Conservation (phyloP, 1,140 invertebrate species). For the Calliphora vicina region DNA sequence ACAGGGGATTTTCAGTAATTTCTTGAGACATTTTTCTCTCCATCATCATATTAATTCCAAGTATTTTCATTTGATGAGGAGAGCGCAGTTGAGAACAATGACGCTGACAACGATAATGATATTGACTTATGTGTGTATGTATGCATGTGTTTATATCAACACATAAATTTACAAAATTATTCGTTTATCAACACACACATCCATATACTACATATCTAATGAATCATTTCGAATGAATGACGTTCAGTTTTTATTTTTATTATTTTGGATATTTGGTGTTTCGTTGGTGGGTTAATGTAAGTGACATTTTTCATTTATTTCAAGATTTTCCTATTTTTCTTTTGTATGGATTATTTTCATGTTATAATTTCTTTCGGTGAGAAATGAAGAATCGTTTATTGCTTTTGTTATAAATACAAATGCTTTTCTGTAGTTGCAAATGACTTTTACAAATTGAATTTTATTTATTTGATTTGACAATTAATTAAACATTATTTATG, state of each 20-base stretch:
- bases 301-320: slow-evolving; percentile 1
- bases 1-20: too few relatives aligned
- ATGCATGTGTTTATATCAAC: too few relatives aligned
- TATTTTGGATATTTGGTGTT: not conserved
- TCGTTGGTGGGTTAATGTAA: not conserved
- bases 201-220: not conserved
- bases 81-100: not conserved
- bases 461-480: slow-evolving; percentile 38
- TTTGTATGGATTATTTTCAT: not conserved
- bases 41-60: too few relatives aligned
- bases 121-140: too few relatives aligned
- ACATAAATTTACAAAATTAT: too few relatives aligned
- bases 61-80: too few relatives aligned
- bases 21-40: too few relatives aligned
- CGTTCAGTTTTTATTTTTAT: not conserved
- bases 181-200: not conserved
- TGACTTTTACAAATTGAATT: slow-evolving; percentile 37
- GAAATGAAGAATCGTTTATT: not conserved
- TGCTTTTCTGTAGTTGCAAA: not conserved
- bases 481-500: slow-evolving; percentile 36
- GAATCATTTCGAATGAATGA: not conserved
- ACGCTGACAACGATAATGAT: not conserved
- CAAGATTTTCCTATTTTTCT: not conserved
- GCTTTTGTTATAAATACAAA: not conserved
- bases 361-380: not conserved